Evolutionary conservation across 2,113 vertebrate genomes (phyloP).

Genomic region (Vimba vimba): DNA sequence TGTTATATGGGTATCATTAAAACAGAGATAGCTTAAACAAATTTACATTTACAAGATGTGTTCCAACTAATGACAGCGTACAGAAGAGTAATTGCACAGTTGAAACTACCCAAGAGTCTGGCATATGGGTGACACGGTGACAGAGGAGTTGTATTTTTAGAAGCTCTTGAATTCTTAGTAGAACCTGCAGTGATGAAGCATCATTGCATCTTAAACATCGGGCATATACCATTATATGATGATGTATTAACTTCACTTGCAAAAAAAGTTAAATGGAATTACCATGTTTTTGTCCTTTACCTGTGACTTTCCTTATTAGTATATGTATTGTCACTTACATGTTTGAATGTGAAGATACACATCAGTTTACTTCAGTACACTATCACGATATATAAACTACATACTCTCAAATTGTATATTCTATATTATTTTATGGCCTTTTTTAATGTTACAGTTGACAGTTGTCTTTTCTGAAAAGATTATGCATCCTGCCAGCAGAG

Average conservation of each 20-base stretch:
- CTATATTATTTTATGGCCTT: neutral
- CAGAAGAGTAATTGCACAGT: neutral
- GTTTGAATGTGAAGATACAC: neutral
- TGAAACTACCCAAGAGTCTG: neutral
- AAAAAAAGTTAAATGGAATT: neutral
- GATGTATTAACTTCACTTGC: neutral
- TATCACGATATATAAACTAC: neutral
- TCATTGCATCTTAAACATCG: no score
- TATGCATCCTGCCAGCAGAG: slow-evolving; percentile 5
- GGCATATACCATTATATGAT: neutral
- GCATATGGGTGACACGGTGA: neutral
- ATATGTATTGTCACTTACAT: neutral
- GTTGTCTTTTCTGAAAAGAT: neutral
- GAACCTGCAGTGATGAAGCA: neutral
- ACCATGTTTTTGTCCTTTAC: neutral
- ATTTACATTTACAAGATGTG: neutral
- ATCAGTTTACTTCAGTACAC: neutral
- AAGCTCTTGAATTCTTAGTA: neutral
- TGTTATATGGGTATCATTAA: neutral
- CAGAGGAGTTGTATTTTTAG: neutral
- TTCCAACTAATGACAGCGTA: neutral
- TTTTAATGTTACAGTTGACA: neutral
- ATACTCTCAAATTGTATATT: neutral
- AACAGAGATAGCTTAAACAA: neutral
- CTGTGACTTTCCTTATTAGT: neutral